Conservation (phyloP, 2,113 vertebrate species). For the Narcine bancroftii region DNA sequence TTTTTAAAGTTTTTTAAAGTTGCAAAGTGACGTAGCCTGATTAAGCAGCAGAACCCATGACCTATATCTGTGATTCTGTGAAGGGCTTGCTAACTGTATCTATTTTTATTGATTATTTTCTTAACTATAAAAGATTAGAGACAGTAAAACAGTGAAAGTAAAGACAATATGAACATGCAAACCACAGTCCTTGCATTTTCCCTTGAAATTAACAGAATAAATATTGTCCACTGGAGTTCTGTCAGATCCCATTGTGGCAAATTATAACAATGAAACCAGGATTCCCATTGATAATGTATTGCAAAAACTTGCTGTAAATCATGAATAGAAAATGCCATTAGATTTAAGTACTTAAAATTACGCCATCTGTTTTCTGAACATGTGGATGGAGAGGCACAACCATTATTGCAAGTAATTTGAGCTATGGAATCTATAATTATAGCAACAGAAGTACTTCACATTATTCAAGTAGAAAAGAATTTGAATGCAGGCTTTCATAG, state of each 20-base stretch:
- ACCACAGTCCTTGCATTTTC: slow-evolving; percentile 8
- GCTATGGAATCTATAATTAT: background rate
- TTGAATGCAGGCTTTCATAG: background rate
- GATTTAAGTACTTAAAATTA: background rate
- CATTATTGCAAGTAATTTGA: background rate
- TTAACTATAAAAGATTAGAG: background rate
- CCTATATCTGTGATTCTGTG: background rate
- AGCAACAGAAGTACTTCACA: background rate
- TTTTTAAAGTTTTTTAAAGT: background rate
- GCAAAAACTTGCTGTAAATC: too few species aligned
- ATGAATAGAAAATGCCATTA: background rate
- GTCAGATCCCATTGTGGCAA: background rate
- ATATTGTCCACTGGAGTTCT: background rate
- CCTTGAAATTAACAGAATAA: background rate
- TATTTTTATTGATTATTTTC: background rate
- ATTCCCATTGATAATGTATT: background rate
- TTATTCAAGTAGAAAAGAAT: background rate
- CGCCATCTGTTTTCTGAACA: background rate
- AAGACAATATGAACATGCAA: background rate
- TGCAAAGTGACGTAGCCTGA: background rate
- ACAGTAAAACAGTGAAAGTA: too few species aligned
- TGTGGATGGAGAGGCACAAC: background rate
- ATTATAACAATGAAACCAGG: background rate
- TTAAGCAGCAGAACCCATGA: background rate
- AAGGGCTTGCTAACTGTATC: background rate